These are phyloP conservation scores for Drosophila athabasca DNA, from an alignment of 1,140 invertebrate species.

Conservation along the genomic window DNA sequence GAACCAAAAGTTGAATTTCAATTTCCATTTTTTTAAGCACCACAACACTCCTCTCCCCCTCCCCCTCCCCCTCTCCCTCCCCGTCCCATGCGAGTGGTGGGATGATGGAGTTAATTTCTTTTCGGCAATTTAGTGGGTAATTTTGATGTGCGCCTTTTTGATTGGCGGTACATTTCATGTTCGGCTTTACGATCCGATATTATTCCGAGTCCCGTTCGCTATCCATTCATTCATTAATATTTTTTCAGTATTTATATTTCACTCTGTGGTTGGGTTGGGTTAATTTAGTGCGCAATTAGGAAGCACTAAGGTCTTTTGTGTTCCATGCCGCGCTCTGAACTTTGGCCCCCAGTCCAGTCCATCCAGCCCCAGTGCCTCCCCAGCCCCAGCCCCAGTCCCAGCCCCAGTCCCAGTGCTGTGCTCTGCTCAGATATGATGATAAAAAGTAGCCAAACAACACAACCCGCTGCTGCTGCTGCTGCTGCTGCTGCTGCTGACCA, in stretches of 20 bases:
- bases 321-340: slow-evolving; percentile 65
- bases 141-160: slow-evolving; percentile 79
- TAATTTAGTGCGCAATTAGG: slow-evolving; percentile 80
- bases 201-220: slow-evolving; percentile 41
- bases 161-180: slow-evolving; percentile 78
- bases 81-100: no score
- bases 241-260: slow-evolving; percentile 27
- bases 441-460: slow-evolving; percentile 31
- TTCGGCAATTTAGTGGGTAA: slow-evolving; percentile 72
- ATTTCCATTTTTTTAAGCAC: slow-evolving; percentile 21
- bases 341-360: slow-evolving; percentile 45
- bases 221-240: slow-evolving; percentile 64
- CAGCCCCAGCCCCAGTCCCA: no score
- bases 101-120: slow-evolving; percentile 49
- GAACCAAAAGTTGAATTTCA: slow-evolving; percentile 36
- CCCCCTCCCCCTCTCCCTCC: no score
- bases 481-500: slow-evolving; percentile 2
- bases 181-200: slow-evolving; percentile 39
- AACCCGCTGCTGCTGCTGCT: background rate
- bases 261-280: slow-evolving; percentile 34
- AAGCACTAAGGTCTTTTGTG: slow-evolving; percentile 70
- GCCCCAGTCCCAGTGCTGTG: no score
- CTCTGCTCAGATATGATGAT: slow-evolving; percentile 63
- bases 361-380: no score
- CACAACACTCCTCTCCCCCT: no score